Evolutionary conservation across 2,797 vertebrate genomes (phyloP).

Genomic region (Argya squamiceps): DNA sequence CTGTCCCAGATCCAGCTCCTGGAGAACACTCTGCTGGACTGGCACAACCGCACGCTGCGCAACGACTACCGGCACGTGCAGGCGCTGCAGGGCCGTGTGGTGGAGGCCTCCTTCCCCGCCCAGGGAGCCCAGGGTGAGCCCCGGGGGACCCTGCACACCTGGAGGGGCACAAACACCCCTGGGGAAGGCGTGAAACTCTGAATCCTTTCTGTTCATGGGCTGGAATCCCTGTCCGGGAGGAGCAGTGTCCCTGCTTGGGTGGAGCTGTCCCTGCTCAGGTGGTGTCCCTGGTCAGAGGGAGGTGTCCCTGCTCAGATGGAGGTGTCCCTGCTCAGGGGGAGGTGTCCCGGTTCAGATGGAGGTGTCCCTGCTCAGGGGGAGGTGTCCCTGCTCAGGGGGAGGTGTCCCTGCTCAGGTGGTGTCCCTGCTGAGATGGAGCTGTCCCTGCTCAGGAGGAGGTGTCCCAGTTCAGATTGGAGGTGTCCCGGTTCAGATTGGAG

Average conservation of each 20-base stretch:
- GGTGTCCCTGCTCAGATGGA: neutral
- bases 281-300: too few species aligned
- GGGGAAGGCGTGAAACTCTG: neutral
- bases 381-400: neutral
- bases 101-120: slow-evolving; percentile 85
- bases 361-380: too few species aligned
- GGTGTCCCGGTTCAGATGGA: too few species aligned
- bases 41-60: slow-evolving; percentile 82
- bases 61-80: slow-evolving; percentile 87
- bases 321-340: too few species aligned
- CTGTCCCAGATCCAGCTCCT: slow-evolving; percentile 82
- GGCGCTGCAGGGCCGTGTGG: slow-evolving; percentile 82
- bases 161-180: fast-evolving
- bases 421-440: too few species aligned
- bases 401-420: neutral
- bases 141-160: neutral
- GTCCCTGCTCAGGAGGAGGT: too few species aligned
- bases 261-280: too few species aligned
- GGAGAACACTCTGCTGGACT: slow-evolving; percentile 85
- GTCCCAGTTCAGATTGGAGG: too few species aligned
- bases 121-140: slow-evolving; percentile 66
- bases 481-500: neutral
- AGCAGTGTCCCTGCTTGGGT: too few species aligned
- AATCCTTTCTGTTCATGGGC: fast-evolving
- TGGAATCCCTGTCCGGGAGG: neutral